Conservation (phyloP, 2,888 invertebrate species). For the Tipula unca region DNA sequence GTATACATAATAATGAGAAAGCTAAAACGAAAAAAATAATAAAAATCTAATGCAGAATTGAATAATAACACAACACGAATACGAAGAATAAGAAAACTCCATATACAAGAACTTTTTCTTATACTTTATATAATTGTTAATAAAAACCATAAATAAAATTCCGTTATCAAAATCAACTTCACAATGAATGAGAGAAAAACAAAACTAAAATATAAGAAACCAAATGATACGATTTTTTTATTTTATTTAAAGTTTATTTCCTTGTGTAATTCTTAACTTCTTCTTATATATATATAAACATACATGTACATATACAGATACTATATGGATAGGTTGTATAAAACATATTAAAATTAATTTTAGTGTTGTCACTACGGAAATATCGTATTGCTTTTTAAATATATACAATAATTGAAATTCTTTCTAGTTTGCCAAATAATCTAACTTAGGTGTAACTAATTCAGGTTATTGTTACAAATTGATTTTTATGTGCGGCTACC, state of each 20-base stretch:
- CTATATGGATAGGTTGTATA: neutral
- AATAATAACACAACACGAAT: neutral
- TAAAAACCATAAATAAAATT: neutral
- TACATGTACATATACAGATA: neutral
- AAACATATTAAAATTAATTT: neutral
- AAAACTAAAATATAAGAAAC: neutral
- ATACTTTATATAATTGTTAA: neutral
- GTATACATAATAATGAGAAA: neutral
- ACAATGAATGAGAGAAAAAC: neutral
- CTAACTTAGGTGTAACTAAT: neutral
- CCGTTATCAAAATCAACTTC: conserved; percentile 4
- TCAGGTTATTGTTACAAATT: neutral
- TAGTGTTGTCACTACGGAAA: neutral
- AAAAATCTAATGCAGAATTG: neutral
- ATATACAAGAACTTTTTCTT: neutral
- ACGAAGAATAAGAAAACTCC: neutral
- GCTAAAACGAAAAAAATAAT: neutral
- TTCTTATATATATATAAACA: neutral
- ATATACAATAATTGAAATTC: neutral
- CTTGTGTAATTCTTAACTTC: neutral
- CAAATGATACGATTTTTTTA: neutral
- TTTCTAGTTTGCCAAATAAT: neutral
- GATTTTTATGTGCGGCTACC: neutral
- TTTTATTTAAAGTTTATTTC: no score
- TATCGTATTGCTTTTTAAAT: neutral